Conservation (phyloP, 2,888 invertebrate genomes). For the Lasioglossum figueresi region DNA sequence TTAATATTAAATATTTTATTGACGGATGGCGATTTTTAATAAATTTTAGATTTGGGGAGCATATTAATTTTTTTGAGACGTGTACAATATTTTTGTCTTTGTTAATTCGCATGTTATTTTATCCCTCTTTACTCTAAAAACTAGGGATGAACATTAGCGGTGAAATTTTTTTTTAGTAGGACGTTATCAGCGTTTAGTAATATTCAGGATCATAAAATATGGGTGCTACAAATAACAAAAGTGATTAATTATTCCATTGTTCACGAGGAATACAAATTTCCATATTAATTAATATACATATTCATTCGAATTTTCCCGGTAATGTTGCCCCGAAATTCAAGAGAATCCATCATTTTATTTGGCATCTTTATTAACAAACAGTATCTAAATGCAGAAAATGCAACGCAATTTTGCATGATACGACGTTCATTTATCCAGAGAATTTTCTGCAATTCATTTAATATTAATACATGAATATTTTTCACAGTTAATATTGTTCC, state of each 20-base stretch:
- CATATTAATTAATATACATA: conserved; percentile 4
- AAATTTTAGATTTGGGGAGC: no score
- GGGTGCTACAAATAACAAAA: not conserved
- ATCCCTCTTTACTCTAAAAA: not conserved
- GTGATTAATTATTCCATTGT: conserved; percentile 6
- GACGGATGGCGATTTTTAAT: no score
- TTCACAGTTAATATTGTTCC: not conserved
- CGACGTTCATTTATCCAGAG: not conserved
- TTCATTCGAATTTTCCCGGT: not conserved
- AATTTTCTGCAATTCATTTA: not conserved
- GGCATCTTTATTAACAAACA: not conserved
- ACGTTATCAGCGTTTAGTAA: not conserved
- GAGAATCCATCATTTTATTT: not conserved
- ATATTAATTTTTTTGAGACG: no score
- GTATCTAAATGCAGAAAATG: not conserved
- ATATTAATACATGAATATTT: not conserved
- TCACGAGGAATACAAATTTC: not conserved
- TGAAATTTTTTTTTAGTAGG: not conserved
- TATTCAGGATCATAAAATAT: not conserved
- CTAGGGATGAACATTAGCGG: no score
- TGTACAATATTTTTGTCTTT: not conserved
- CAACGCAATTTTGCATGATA: no score
- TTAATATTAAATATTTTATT: no score
- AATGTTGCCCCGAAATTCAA: not conserved
- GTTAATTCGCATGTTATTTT: not conserved